Evolutionary conservation across 2,888 invertebrate genomes (phyloP).

Genomic region (Zootermopsis nevadensis): DNA sequence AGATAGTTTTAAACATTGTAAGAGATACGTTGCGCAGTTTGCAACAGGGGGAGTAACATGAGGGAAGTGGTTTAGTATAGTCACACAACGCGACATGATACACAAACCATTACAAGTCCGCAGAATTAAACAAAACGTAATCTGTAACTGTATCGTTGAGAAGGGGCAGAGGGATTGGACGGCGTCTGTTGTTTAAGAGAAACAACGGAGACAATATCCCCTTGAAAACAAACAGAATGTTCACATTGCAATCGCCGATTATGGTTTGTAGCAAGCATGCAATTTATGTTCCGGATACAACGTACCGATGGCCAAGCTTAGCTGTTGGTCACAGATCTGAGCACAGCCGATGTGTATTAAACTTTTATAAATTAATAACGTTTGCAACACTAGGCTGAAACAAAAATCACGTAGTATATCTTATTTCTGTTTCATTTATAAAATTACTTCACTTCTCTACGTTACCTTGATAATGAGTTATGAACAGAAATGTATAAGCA

Average conservation of each 20-base stretch:
- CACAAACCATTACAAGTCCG: constrained; percentile 23
- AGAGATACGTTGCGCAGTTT: background rate
- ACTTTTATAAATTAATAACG: too few relatives aligned
- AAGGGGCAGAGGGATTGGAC: background rate
- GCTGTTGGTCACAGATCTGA: too few relatives aligned
- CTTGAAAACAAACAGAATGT: constrained; percentile 2
- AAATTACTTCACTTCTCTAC: too few relatives aligned
- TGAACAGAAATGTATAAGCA: too few relatives aligned
- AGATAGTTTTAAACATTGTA: background rate
- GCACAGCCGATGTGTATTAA: too few relatives aligned
- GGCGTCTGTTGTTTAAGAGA: background rate
- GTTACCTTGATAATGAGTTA: too few relatives aligned
- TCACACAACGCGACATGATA: background rate
- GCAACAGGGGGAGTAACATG: constrained; percentile 2
- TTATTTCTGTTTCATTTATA: too few relatives aligned
- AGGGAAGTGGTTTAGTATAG: background rate
- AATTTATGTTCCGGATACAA: background rate
- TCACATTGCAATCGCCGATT: background rate
- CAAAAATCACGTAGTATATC: too few relatives aligned
- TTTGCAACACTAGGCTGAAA: too few relatives aligned
- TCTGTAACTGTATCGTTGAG: background rate
- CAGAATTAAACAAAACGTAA: constrained; percentile 27
- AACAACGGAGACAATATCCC: background rate
- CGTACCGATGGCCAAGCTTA: background rate
- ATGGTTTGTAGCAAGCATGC: background rate